phyloP scores from a whole-genome alignment of 1,140 invertebrate genomes.

The Dinoponera quadriceps region DNA sequence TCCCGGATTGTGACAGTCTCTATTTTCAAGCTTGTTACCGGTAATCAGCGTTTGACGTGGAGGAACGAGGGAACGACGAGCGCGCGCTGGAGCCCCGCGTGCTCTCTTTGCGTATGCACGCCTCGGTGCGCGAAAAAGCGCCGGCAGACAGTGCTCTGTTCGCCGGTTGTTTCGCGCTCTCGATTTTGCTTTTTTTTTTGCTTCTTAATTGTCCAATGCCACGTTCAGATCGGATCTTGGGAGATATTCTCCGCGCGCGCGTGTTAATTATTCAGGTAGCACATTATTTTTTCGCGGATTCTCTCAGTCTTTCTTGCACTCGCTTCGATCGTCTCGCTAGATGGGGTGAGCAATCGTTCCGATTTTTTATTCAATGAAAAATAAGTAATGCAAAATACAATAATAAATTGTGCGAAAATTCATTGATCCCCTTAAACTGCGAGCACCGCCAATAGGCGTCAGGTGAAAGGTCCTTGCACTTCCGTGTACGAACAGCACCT shows the following conservation, averaged over 20 bases:
- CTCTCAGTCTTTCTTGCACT: background rate
- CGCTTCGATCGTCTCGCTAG: too few relatives aligned
- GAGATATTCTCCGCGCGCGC: too few relatives aligned
- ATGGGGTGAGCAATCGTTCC: too few relatives aligned
- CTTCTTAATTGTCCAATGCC: background rate
- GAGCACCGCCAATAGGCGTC: too few relatives aligned
- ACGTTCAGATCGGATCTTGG: background rate
- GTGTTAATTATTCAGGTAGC: too few relatives aligned
- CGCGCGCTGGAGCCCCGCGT: conserved; percentile 21
- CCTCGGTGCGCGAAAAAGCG: conserved; percentile 14
- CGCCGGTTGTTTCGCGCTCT: background rate
- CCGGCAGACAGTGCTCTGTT: background rate
- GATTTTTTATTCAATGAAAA: too few relatives aligned
- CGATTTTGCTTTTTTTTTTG: background rate
- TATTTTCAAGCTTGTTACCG: conserved; percentile 58
- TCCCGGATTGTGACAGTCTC: conserved; percentile 59
- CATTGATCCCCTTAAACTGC: too few relatives aligned
- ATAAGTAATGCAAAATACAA: too few relatives aligned
- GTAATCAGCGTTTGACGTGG: conserved; percentile 58
- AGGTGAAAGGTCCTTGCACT: too few relatives aligned
- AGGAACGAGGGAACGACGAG: conserved; percentile 41
- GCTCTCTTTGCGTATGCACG: background rate
- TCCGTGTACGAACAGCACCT: too few relatives aligned
- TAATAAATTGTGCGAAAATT: too few relatives aligned
- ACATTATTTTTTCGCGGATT: background rate